Percentiles rank a stretch among this genome's conserved stretches.
Evolutionary conservation across 92 coral and sea anemone species (phyloP).

Genomic region (Phenganax subtilis): DNA sequence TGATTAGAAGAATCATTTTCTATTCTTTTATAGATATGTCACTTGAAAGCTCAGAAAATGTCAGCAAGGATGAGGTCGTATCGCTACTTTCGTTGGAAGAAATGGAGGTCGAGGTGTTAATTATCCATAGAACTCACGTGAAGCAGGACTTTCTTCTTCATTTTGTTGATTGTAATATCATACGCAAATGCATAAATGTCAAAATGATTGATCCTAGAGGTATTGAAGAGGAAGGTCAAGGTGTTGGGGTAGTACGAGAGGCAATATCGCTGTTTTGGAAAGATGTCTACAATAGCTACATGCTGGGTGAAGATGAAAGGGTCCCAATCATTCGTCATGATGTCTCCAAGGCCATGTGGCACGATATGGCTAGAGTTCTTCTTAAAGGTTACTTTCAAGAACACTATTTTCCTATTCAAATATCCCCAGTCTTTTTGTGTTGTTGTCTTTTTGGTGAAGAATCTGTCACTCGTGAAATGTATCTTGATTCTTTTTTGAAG

Average conservation of each 20-base stretch:
- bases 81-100: not conserved
- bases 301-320: conserved; percentile 11
- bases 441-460: conserved; percentile 28
- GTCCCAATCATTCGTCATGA: conserved; percentile 13
- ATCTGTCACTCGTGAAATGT: conserved; percentile 1
- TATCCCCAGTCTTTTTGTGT: conserved; percentile 15
- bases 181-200: conserved; percentile 3
- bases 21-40: not conserved
- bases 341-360: conserved; percentile 14
- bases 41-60: conserved; percentile 6
- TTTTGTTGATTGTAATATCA: not conserved
- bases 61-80: not conserved
- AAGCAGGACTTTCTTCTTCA: not conserved
- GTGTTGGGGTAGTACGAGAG: conserved; percentile 5
- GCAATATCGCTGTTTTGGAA: conserved; percentile 1
- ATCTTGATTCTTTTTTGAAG: conserved; percentile 17
- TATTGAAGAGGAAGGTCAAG: conserved; percentile 2
- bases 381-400: conserved; percentile 12
- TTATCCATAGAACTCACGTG: conserved; percentile 16
- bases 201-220: conserved; percentile 10
- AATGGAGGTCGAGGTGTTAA: not conserved
- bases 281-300: conserved; percentile 12
- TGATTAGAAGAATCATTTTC: not conserved
- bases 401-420: conserved; percentile 18
- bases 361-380: conserved; percentile 6